These are phyloP conservation scores for Aquatica leii DNA, from an alignment of 2,888 invertebrate species.

Conservation along the genomic window DNA sequence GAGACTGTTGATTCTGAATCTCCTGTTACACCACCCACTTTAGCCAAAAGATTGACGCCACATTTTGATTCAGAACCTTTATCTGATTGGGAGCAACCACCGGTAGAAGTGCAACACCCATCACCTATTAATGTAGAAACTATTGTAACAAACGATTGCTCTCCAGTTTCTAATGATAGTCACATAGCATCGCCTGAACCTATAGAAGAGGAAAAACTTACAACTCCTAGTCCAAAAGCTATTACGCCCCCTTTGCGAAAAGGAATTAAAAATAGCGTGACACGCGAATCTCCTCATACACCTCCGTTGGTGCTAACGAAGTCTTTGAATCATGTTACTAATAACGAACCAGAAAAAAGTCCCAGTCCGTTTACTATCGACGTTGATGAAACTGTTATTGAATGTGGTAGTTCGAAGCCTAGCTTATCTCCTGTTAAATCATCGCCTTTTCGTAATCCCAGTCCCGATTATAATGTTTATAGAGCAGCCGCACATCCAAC, in stretches of 20 bases:
- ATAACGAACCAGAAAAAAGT: slow-evolving; percentile 42
- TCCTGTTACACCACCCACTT: slow-evolving; percentile 65
- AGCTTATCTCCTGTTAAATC: slow-evolving; percentile 48
- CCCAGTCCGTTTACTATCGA: slow-evolving; percentile 47
- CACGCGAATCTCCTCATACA: slow-evolving; percentile 73
- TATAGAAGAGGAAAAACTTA: slow-evolving; percentile 39
- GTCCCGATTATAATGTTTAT: slow-evolving; percentile 51
- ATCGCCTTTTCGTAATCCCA: slow-evolving; percentile 56
- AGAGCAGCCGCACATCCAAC: slow-evolving; percentile 47
- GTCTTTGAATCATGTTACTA: slow-evolving; percentile 24
- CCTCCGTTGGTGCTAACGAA: slow-evolving; percentile 56
- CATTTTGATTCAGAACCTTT: slow-evolving; percentile 48
- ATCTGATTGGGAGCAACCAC: slow-evolving; percentile 56
- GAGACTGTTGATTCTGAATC: slow-evolving; percentile 71
- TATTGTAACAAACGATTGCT: slow-evolving; percentile 56
- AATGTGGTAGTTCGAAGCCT: slow-evolving; percentile 30
- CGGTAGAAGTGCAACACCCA: slow-evolving; percentile 46
- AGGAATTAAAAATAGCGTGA: slow-evolving; percentile 46
- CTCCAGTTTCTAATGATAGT: slow-evolving; percentile 60
- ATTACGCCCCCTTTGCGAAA: slow-evolving; percentile 64
- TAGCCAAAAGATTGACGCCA: slow-evolving; percentile 34
- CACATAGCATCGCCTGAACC: slow-evolving; percentile 58
- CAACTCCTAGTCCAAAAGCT: slow-evolving; percentile 53
- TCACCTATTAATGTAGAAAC: slow-evolving; percentile 41
- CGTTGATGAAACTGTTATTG: slow-evolving; percentile 45